Percentiles rank a stretch among this genome's conserved stretches.
phyloP scores from a whole-genome alignment of 2,797 vertebrate species.

The Spheniscus humboldti region DNA sequence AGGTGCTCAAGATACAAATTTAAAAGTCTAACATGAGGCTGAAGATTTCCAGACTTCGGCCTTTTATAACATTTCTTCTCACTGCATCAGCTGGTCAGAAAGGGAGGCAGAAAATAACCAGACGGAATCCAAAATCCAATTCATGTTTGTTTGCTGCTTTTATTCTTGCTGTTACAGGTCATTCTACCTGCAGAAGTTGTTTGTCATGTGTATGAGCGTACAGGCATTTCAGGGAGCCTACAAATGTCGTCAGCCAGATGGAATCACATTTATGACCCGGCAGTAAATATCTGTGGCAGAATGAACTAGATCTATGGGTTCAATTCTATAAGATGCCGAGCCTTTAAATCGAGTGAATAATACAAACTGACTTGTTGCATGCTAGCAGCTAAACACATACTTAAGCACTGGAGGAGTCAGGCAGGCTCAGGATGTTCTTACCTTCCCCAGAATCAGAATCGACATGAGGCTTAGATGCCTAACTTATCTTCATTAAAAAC shows the following conservation, averaged over 20 bases:
- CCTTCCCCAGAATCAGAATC: neutral
- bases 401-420: neutral
- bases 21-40: neutral
- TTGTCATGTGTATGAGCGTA: neutral
- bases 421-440: neutral
- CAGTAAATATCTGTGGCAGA: neutral
- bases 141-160: neutral
- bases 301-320: neutral
- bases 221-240: neutral
- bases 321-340: neutral
- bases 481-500: neutral
- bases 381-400: neutral
- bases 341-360: neutral
- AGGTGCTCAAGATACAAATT: neutral
- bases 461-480: neutral
- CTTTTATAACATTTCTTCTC: neutral
- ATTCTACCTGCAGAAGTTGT: neutral
- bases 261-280: neutral
- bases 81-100: neutral
- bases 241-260: neutral
- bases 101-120: neutral
- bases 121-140: neutral
- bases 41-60: neutral
- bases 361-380: neutral
- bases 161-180: neutral